These are phyloP conservation scores for Alitta virens DNA, from an alignment of 2,888 invertebrate genomes.

Conservation along the genomic window DNA sequence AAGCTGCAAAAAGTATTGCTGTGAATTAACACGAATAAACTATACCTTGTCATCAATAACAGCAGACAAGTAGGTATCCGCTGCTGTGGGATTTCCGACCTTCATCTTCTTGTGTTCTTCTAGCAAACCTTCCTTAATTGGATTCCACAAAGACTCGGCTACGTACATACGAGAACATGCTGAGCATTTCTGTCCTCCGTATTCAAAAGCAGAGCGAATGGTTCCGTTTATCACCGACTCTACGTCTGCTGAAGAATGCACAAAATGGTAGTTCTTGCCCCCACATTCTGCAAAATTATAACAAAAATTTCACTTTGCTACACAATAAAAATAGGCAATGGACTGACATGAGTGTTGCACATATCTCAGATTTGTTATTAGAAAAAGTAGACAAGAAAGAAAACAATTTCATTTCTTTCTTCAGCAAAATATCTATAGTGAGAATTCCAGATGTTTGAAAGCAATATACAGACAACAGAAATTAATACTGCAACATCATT, in stretches of 20 bases:
- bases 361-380: no score
- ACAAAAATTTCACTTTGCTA: no score
- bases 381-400: no score
- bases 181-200: conserved; percentile 93
- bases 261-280: conserved; percentile 97
- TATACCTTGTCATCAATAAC: conserved; percentile 89
- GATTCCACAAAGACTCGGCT: conserved; percentile 81
- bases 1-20: no score
- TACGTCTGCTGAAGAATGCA: conserved; percentile 87
- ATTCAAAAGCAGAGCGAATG: conserved; percentile 88
- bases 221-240: conserved; percentile 79
- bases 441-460: no score
- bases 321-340: no score
- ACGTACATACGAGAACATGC: conserved; percentile 97
- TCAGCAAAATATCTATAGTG: no score
- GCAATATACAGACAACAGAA: no score
- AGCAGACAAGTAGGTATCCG: conserved; percentile 80
- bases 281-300: conserved; percentile 79
- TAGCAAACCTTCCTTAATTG: conserved; percentile 68
- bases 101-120: conserved; percentile 72
- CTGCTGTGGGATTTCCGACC: conserved; percentile 76
- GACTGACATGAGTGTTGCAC: no score
- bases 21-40: no score
- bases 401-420: no score
- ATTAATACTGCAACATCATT: no score